Percentiles rank a stretch among this genome's conserved stretches.
phyloP scores from a whole-genome alignment of 2,797 vertebrate species.

The Mus minutoides region DNA sequence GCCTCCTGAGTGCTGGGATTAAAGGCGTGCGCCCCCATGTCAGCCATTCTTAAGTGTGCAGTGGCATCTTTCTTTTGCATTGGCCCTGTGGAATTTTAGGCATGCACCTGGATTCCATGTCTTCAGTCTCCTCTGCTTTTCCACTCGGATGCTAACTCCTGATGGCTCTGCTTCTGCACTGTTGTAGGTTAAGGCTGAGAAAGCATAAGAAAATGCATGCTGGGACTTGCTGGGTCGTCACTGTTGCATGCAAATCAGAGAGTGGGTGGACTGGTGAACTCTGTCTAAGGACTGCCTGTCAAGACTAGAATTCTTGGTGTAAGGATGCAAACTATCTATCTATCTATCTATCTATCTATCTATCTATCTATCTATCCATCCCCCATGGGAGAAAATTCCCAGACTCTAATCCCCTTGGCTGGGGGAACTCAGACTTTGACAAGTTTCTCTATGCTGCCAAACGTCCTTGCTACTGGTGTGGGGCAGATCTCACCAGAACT shows the following conservation, averaged over 20 bases:
- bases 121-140: accelerated
- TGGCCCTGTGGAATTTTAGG: not conserved
- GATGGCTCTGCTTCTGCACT: not conserved
- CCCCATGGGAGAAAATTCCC: not conserved
- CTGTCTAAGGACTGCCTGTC: not conserved
- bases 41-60: not conserved
- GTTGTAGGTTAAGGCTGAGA: not conserved
- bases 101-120: accelerated
- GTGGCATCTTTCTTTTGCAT: not conserved
- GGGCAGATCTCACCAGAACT: too few species aligned
- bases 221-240: not conserved
- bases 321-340: not conserved
- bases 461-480: not conserved
- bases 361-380: too few species aligned
- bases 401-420: accelerated
- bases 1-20: too few species aligned
- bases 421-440: accelerated
- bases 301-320: not conserved
- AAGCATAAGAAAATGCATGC: not conserved
- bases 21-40: too few species aligned
- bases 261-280: not conserved
- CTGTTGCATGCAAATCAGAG: not conserved
- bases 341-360: too few species aligned
- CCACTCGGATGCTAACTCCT: not conserved
- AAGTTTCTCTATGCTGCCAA: not conserved